Evolutionary conservation across 2,888 invertebrate genomes (phyloP), one percentile per base, ranked within the genome.

Genomic region (Didymodactylos carnosus): DNA sequence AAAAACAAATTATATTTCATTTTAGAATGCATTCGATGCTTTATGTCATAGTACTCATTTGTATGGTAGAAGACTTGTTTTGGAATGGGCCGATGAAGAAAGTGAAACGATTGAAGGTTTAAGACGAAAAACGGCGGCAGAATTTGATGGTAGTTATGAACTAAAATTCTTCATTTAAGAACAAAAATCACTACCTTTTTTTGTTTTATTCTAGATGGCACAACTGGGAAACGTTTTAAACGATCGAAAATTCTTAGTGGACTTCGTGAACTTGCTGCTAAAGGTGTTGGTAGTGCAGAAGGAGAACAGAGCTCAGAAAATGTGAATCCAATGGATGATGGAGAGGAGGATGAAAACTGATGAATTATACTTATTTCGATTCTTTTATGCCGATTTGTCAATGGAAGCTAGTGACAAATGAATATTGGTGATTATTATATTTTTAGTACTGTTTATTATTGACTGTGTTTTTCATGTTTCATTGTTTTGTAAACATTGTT

Each of bases 41-140:
- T 82, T 95, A n/a, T 89, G 90, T 78, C 91, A 91, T 82, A 94
- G 94, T 79, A 97, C 97, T 73, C 98, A 99, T 87, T 89, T 99
- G 84, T 97, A 93, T 83, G 97, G 97, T 1, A 87, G 97, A 77
- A 87, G 95, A 73, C 85, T 99, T 79, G 94, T 94, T 0, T 84
- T 98, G 76, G 95, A 98, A 85, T 98, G 97, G 97, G 92, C 94
- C 0, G 87, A 90, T 75, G 80, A 81, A 39, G 88, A 75, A 53
- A 62, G 35, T 35, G 53, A 62, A 35, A 62, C 53, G 10, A n/a
- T 62, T 8, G 53, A 62, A 62, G 53, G 53, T 19, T 29, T 62
- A 35, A 13, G 53, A 19, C 27, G 19, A 19, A 62, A 62, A 29
- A 62, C 53, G 8, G 53, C 53, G 10, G 53, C 53, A 16, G 53